A percentile compares a stretch with the other conserved stretches of the same genome.
Evolutionary conservation across 2,113 vertebrate genomes (phyloP).

Genomic region (Cyanoderma ruficeps): DNA sequence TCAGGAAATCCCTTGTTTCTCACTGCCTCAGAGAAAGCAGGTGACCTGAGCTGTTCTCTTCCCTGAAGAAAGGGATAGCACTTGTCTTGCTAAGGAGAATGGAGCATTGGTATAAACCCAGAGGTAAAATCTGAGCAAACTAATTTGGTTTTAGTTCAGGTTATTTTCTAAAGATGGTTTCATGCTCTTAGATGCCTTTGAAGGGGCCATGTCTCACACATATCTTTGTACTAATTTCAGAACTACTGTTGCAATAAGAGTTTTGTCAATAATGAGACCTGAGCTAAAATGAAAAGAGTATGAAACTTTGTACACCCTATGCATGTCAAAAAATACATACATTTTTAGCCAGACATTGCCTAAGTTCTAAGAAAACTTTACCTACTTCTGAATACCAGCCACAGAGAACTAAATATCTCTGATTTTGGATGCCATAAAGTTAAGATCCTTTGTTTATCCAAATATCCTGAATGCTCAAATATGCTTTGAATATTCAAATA

Average conservation of each 20-base stretch:
- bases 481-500: not conserved
- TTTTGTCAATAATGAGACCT: not conserved
- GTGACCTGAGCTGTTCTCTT: not conserved
- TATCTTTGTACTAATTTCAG: not conserved
- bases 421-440: not conserved
- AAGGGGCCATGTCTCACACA: not conserved
- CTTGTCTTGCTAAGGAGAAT: not conserved
- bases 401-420: not conserved
- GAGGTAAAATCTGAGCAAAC: not conserved
- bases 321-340: fast-evolving
- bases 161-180: not conserved
- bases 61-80: not conserved
- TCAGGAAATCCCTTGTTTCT: not conserved
- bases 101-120: not conserved
- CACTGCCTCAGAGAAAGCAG: not conserved
- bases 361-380: not conserved
- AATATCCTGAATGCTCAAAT: not conserved
- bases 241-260: not conserved
- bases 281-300: not conserved
- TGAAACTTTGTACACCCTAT: not conserved
- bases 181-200: not conserved
- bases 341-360: not conserved
- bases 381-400: not conserved
- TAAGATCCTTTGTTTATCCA: not conserved
- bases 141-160: not conserved